Base-by-base conservation (phyloP, 2,113 vertebrate species). In the Dolichotis patagonum region DNA sequence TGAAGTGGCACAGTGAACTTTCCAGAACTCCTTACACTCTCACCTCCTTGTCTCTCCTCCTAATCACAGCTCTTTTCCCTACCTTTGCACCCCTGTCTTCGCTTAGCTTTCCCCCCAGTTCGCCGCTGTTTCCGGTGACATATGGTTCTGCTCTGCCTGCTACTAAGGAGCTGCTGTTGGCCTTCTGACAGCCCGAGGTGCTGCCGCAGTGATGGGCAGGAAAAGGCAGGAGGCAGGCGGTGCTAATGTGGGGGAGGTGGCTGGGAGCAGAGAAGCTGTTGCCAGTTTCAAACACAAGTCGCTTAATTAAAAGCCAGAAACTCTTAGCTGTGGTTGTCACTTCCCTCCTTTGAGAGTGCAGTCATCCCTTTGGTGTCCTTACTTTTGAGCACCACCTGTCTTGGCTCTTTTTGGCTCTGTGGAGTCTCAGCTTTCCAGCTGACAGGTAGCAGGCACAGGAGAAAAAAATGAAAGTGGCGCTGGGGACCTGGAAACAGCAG, bases 221-320 rank as follows among this genome's bases (percentile, higher is more conserved):
- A 67, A 84, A 58, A 97, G 94, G 93, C 86, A 81, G 82, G 90
- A 85, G 82, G 92, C n/a, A 67, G 95, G 32, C 2, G 0, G 43
- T 85, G 96, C 67, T 67, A 54, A 60, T 16, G 7, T 49, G 0
- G 7, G 52, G 75, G 80, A 89, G 86, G 75, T 81, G 73, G 77
- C 49, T 12, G 11, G 9, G 54, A 90, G 1, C 13, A 78, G 95
- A 97, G 80, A 97, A 97, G 71, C 28, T 17, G 30, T 92, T 93
- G 97, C 97, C 96, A 97, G 92, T 97, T 97, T 88, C 82, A 28
- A 91, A 91, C 38, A 12, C 41, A 94, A 97, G 92, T 97, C 93
- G 52, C 85, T 98, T 98, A 98, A 98, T 98, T 97, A 98, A 98
- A 98, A 98, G 88, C 75, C 13, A 0, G 35, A 86, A 81, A 35